Evolutionary conservation across 2,797 vertebrate genomes (phyloP).

Genomic region (Saxicola maurus): DNA sequence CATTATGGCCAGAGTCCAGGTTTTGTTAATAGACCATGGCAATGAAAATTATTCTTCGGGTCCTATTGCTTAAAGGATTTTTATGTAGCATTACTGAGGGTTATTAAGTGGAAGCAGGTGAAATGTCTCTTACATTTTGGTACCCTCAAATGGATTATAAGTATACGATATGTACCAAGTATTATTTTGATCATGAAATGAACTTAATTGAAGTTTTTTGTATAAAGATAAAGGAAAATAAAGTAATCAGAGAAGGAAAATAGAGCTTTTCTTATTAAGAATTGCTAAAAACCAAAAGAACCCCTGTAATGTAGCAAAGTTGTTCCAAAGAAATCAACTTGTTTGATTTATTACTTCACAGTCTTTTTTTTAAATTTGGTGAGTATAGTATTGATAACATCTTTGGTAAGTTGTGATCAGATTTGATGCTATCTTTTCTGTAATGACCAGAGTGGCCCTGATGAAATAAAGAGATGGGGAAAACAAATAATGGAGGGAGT

Average conservation of each 20-base stretch:
- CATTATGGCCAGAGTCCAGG: background rate
- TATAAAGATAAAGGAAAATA: background rate
- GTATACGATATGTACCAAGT: background rate
- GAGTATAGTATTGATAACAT: fast-evolving
- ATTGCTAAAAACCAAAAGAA: background rate
- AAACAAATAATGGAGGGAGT: background rate
- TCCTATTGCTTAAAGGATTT: background rate
- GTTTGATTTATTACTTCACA: background rate
- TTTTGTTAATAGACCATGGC: background rate
- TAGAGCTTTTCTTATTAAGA: background rate
- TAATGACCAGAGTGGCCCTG: background rate
- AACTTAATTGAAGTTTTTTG: background rate
- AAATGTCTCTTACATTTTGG: background rate
- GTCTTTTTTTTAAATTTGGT: background rate
- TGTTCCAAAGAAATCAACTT: background rate
- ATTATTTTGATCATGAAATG: background rate
- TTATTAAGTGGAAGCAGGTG: background rate
- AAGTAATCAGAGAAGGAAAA: background rate
- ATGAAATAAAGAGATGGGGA: background rate
- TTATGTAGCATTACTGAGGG: background rate
- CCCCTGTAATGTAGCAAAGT: background rate
- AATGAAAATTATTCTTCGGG: background rate
- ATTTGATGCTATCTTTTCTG: background rate
- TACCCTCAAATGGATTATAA: background rate
- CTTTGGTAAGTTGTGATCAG: background rate